Evolutionary conservation across 2,888 invertebrate species (phyloP).

Genomic region (Argyresthia goedartella): DNA sequence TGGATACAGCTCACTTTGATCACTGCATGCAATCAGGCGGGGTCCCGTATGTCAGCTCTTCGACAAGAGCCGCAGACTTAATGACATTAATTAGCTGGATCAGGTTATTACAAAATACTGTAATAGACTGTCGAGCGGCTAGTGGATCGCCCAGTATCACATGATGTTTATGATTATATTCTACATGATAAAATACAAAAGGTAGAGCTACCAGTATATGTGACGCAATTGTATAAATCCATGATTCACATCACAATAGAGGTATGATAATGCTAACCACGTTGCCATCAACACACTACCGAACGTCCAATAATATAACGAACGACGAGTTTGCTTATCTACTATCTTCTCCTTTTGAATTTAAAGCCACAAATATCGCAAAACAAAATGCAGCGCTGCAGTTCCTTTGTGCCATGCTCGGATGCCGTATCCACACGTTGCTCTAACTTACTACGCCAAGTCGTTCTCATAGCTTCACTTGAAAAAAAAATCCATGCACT

Average conservation of each 20-base stretch:
- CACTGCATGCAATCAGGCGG: conserved; percentile 6
- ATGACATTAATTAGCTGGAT: conserved; percentile 22
- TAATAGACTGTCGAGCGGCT: conserved; percentile 19
- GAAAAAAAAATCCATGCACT: conserved; percentile 69
- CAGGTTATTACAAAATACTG: conserved; percentile 34
- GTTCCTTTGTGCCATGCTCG: background rate
- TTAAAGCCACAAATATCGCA: background rate
- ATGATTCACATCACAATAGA: too few relatives aligned
- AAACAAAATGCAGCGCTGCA: background rate
- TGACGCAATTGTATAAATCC: too few relatives aligned
- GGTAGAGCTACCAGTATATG: too few relatives aligned
- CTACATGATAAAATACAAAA: too few relatives aligned
- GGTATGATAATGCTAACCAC: too few relatives aligned
- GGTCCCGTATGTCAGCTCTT: conserved; percentile 3
- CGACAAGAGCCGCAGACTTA: conserved; percentile 16
- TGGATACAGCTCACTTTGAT: conserved; percentile 11
- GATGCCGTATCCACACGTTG: conserved; percentile 8
- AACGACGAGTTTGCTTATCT: too few relatives aligned
- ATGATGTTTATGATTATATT: too few relatives aligned
- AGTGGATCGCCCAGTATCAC: background rate
- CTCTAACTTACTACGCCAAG: conserved; percentile 12
- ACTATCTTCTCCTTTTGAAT: too few relatives aligned
- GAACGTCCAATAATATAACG: too few relatives aligned
- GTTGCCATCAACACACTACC: too few relatives aligned
- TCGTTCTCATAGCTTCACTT: conserved; percentile 50